Percentiles rank a stretch among this genome's conserved stretches.
phyloP scores from a whole-genome alignment of 2,113 vertebrate genomes.

The Daboia siamensis region DNA sequence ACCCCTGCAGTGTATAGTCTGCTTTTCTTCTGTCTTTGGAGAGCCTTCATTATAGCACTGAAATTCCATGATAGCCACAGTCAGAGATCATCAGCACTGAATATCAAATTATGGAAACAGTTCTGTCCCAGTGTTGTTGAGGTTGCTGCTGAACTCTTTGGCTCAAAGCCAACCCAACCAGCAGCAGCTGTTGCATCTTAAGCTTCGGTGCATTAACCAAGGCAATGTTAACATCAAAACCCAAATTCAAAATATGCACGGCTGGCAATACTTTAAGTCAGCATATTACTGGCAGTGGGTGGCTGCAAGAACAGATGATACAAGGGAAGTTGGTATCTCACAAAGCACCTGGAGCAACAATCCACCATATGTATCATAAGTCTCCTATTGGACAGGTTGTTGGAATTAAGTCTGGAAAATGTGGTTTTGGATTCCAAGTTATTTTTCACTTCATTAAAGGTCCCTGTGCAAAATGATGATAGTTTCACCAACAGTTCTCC shows the following conservation, averaged over 20 bases:
- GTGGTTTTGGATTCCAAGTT: background rate
- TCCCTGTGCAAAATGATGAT: conserved; percentile 12
- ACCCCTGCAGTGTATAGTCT: background rate
- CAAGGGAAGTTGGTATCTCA: background rate
- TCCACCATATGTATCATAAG: background rate
- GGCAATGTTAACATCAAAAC: conserved; percentile 2
- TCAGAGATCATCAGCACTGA: conserved; percentile 1
- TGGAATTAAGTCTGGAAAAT: background rate
- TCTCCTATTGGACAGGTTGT: background rate
- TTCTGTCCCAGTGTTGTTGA: conserved; percentile 7
- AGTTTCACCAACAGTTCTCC: background rate
- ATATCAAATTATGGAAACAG: background rate
- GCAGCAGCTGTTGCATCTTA: conserved; percentile 15
- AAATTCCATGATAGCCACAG: background rate
- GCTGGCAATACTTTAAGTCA: background rate
- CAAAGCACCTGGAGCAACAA: background rate
- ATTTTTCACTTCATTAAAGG: background rate
- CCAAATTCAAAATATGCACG: background rate
- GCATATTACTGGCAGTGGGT: conserved; percentile 1
- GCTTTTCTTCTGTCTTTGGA: background rate
- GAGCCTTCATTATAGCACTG: background rate
- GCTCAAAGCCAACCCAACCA: background rate
- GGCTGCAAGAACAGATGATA: background rate
- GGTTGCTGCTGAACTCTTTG: conserved; percentile 2
- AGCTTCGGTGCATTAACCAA: conserved; percentile 1